phyloP scores from a whole-genome alignment of 2,888 invertebrate genomes.

The Leptopilina syphax region DNA sequence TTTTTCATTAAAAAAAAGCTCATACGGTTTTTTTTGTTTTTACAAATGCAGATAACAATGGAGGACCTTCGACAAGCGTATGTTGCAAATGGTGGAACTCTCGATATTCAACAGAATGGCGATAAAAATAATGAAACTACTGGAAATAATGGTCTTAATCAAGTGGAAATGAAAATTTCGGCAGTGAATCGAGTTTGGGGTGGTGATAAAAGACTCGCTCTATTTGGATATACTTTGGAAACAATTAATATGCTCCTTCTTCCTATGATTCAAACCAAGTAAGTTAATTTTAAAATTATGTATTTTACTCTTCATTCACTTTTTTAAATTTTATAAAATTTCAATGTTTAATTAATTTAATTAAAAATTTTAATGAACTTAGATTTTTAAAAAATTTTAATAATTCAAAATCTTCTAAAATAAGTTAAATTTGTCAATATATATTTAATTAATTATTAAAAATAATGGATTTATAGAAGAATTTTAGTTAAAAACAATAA shows the following conservation, averaged over 20 bases:
- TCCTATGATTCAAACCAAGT: conserved; percentile 98
- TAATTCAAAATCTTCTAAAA: no score
- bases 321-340: no score
- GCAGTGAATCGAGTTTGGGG: conserved; percentile 77
- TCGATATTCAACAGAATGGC: conserved; percentile 67
- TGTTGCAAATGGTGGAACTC: conserved; percentile 73
- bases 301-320: no score
- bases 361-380: no score
- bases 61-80: conserved; percentile 86
- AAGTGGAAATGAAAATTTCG: conserved; percentile 68
- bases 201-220: conserved; percentile 89
- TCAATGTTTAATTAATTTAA: no score
- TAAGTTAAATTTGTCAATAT: no score
- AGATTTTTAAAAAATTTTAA: no score
- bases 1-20: background rate
- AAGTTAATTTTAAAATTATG: conserved; percentile 67
- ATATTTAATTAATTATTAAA: no score
- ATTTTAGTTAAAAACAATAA: no score
- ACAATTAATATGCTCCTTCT: conserved; percentile 94
- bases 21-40: conserved; percentile 4
- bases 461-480: no score
- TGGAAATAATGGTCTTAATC: conserved; percentile 56
- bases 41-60: conserved; percentile 85
- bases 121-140: conserved; percentile 64
- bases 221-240: conserved; percentile 97